Evolutionary conservation across 2,113 vertebrate species (phyloP).

Genomic region (Onychorhynchus coronatus): DNA sequence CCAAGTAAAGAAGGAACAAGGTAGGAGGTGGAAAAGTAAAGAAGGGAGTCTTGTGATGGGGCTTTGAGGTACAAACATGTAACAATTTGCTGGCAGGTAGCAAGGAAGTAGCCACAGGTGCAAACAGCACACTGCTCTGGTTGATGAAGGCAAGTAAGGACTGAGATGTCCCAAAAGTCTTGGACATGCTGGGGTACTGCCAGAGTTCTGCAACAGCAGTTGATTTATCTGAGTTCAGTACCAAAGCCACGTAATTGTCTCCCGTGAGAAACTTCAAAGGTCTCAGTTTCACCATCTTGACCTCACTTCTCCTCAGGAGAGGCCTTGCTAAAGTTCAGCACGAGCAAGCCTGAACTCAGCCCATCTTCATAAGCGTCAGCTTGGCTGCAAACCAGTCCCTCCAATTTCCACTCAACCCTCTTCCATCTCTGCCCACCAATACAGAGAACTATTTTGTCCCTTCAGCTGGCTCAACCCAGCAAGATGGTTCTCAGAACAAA

Average conservation of each 20-base stretch:
- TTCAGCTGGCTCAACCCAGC: not conserved
- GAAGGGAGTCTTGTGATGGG: not conserved
- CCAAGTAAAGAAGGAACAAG: not conserved
- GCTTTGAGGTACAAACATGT: not conserved
- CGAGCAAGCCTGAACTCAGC: not conserved
- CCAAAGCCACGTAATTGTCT: not conserved
- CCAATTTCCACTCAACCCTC: not conserved
- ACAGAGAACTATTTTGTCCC: not conserved
- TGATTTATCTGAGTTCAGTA: not conserved
- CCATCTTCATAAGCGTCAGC: not conserved
- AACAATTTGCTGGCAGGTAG: not conserved
- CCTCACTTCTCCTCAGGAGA: not conserved
- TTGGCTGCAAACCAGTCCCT: not conserved
- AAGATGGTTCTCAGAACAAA: not conserved
- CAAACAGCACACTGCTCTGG: not conserved
- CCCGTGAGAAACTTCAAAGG: not conserved
- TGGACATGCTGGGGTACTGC: rapidly evolving
- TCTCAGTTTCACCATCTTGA: not conserved
- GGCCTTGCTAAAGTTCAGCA: not conserved
- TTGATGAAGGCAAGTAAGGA: not conserved
- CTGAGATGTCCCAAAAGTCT: not conserved
- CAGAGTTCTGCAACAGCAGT: not conserved
- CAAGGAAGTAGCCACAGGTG: not conserved
- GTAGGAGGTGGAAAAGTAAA: not conserved
- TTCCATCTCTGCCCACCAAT: not conserved